Evolutionary conservation across 2,113 vertebrate species (phyloP).

Genomic region (Oncorhynchus masou): DNA sequence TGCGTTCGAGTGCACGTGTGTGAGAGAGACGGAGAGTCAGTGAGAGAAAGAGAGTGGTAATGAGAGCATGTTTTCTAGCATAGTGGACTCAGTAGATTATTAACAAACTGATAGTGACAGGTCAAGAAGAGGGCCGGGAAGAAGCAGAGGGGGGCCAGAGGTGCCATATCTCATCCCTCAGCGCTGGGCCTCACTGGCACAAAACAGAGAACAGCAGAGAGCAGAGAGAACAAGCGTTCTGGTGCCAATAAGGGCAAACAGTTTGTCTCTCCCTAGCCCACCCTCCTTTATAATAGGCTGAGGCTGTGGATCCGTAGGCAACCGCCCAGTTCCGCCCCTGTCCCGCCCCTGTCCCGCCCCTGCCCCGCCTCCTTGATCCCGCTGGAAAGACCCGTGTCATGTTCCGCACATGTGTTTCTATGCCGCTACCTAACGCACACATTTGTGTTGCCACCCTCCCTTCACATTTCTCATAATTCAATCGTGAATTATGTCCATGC

Average conservation of each 20-base stretch:
- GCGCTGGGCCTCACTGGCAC: constrained; percentile 51
- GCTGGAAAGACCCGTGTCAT: constrained; percentile 8
- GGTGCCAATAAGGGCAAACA: constrained; percentile 33
- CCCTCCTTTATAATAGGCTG: constrained; percentile 4
- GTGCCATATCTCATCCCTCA: constrained; percentile 41
- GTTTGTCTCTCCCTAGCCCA: constrained; percentile 26
- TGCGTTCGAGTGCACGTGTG: neutral
- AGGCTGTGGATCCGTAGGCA: no score
- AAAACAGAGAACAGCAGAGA: constrained; percentile 31
- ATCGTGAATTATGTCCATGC: no score
- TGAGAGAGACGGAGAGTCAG: neutral
- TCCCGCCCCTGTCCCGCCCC: constrained; percentile 7
- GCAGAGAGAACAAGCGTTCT: constrained; percentile 31
- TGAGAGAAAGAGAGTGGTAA: neutral
- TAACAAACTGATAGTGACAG: constrained; percentile 49
- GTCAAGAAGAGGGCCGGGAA: constrained; percentile 35
- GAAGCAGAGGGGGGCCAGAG: constrained; percentile 36
- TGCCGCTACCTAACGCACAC: no score
- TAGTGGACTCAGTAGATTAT: constrained; percentile 14
- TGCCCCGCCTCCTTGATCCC: constrained; percentile 2
- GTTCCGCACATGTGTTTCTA: no score
- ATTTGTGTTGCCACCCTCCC: no score
- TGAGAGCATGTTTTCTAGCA: constrained; percentile 15
- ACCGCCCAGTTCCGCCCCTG: constrained; percentile 18
- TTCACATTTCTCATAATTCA: no score